Percentiles rank a stretch among this genome's conserved stretches.
These are phyloP conservation scores for Corythoichthys haematopterus DNA, from an alignment of 2,113 vertebrate species.

Conservation along the genomic window DNA sequence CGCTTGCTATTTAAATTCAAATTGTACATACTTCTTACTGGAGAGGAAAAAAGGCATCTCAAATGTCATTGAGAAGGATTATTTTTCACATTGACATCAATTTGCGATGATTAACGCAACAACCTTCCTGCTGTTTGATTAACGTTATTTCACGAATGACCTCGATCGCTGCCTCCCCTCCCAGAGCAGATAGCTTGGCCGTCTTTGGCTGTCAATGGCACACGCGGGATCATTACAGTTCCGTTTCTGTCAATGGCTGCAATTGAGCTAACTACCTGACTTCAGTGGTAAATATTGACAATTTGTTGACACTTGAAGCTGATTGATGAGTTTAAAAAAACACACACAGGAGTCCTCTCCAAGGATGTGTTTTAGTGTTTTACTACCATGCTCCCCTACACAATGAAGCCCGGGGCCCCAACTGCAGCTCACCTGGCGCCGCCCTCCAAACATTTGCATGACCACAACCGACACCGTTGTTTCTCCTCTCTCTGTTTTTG, in stretches of 20 bases:
- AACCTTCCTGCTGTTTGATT: too few species aligned
- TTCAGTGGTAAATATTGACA: too few species aligned
- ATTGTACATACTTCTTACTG: background rate
- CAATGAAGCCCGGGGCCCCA: constrained; percentile 53
- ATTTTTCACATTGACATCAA: too few species aligned
- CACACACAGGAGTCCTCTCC: background rate
- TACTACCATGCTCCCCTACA: constrained; percentile 10
- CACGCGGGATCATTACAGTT: too few species aligned
- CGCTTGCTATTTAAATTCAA: background rate
- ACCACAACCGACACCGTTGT: constrained; percentile 9
- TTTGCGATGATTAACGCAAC: too few species aligned
- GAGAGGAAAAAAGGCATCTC: background rate
- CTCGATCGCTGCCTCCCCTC: too few species aligned
- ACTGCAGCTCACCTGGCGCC: constrained; percentile 35
- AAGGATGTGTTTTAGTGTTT: constrained; percentile 15
- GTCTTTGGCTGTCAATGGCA: too few species aligned
- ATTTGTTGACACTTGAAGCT: background rate
- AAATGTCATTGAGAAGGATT: background rate
- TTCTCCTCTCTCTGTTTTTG: background rate
- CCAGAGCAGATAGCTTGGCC: too few species aligned
- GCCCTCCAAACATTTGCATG: constrained; percentile 42
- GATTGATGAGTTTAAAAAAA: background rate
- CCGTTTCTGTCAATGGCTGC: too few species aligned
- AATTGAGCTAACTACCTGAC: too few species aligned
- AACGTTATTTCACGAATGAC: too few species aligned